Evolutionary conservation across 53 echinoderm and acorn worm species (phyloP).

Genomic region (Astropecten irregularis): DNA sequence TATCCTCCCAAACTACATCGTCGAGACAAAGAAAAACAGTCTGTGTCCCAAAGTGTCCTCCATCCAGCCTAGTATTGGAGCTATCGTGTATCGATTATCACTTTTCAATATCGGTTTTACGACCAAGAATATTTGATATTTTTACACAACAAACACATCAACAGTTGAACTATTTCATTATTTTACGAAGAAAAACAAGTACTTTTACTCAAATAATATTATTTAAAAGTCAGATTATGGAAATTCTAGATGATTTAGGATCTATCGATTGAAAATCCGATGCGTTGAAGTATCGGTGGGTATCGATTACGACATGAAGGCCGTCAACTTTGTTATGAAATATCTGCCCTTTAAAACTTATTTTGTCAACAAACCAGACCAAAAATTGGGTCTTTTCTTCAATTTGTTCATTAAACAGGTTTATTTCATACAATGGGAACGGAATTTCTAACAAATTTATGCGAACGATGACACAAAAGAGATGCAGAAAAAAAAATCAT

Average conservation of each 20-base stretch:
- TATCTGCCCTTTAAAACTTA: constrained; percentile 11
- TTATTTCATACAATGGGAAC: neutral
- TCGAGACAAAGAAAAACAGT: constrained; percentile 9
- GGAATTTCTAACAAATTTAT: neutral
- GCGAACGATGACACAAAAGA: neutral
- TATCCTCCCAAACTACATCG: no score
- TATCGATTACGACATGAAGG: neutral
- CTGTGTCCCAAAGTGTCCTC: neutral
- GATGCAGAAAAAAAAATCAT: neutral
- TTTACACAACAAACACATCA: no score
- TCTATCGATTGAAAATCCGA: neutral
- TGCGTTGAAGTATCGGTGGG: neutral
- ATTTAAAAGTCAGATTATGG: no score
- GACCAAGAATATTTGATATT: no score
- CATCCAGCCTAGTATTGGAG: neutral
- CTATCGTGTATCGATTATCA: constrained; percentile 25
- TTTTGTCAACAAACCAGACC: neutral
- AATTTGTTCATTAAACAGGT: no score
- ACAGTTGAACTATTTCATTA: no score
- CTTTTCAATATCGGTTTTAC: constrained; percentile 35
- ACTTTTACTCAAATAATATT: no score
- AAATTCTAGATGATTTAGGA: neutral
- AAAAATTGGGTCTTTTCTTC: no score
- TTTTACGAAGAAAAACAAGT: no score
- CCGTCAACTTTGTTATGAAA: neutral